Base-by-base conservation (phyloP, 2,797 vertebrate species). In the Melanotaenia pygmaea region DNA sequence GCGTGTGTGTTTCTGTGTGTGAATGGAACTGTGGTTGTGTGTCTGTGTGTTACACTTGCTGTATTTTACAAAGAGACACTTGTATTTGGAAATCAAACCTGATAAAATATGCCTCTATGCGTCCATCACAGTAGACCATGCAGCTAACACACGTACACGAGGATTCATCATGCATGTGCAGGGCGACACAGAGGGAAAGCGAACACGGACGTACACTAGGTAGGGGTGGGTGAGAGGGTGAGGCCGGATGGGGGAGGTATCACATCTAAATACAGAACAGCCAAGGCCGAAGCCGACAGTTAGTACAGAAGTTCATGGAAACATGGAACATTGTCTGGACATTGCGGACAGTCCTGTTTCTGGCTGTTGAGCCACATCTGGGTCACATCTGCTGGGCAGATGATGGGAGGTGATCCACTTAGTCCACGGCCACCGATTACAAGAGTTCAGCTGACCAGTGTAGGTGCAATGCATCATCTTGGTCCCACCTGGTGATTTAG, bases 231-330 rank as follows among this genome's bases (percentile, higher is more conserved):
- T 53, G 35, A 40, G 22, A 8, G 51, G 50, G 51, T 34, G 50
- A 24, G 56, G 60, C 47, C 54, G 71, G 24, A 32, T 0, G 28
- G 30, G 69, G 53, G 77, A 28, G 65, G 79, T 32, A 66, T 84
- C 79, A 92, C 90, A 87, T 86, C 88, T 85, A 92, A 70, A 68
- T 88, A 90, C 87, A 88, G 85, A 86, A 93, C 91, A 91, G 79
- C 79, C 82, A 88, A 84, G 88, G 85, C 89, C 76, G 45, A 73
- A 82, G 84, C 81, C 86, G 74, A 91, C 86, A 83, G 77, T 86
- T 84, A 87, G 84, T 88, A 89, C 84, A 88, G 76, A 87, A 88
- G 83, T 88, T 82, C 72, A 85, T 87, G 82, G 87, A 86, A 88
- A 91, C 83, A 59, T 2, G 64, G 88, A 88, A 84, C 84, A 86